Conservation (phyloP, 2,113 vertebrate species). For the Pterocles gutturalis region DNA sequence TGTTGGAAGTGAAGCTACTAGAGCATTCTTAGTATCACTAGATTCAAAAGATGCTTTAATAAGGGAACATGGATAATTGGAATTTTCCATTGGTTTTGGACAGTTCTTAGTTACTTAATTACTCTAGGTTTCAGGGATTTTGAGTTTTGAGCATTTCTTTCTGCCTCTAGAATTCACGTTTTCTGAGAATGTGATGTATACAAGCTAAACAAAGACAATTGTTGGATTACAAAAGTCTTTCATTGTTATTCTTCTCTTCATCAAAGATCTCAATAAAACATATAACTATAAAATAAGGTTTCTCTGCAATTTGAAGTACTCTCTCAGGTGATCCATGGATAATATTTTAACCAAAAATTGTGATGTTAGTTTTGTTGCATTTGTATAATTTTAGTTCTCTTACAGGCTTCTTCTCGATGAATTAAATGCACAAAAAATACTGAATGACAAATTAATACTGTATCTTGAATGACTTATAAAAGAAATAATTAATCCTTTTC, state of each 20-base stretch:
- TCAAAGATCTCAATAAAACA: not conserved
- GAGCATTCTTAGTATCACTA: not conserved
- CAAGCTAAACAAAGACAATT: not conserved
- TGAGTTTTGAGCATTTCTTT: not conserved
- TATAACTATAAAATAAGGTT: not conserved
- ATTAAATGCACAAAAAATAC: not conserved
- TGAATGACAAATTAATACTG: not conserved
- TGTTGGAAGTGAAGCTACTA: not conserved
- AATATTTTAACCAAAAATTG: not conserved
- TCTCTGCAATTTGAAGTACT: not conserved
- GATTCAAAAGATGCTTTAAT: not conserved
- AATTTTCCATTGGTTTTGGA: not conserved
- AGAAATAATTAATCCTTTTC: not conserved
- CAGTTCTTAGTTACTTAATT: not conserved
- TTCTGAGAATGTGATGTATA: not conserved
- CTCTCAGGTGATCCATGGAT: not conserved
- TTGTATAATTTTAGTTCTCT: not conserved
- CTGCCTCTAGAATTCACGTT: not conserved
- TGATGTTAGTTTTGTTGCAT: not conserved
- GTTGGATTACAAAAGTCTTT: not conserved
- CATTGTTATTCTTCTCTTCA: not conserved
- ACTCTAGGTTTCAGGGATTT: not conserved
- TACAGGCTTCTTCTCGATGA: not conserved
- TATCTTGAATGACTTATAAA: not conserved
- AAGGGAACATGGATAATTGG: not conserved